phyloP scores from a whole-genome alignment of 2,113 vertebrate genomes.

The Campylorhamphus procurvoides region DNA sequence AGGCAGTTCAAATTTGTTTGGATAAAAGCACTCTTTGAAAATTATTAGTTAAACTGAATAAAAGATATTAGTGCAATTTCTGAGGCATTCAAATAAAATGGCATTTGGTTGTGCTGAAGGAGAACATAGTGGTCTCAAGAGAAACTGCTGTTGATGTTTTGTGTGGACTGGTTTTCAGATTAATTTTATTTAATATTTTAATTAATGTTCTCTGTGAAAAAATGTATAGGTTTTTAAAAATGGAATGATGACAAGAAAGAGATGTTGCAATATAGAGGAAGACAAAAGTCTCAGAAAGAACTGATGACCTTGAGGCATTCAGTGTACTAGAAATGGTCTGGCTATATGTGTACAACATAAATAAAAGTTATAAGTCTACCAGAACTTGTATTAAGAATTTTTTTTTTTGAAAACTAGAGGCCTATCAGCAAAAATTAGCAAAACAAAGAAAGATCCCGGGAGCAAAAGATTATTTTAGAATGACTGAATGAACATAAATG shows the following conservation, averaged over 20 bases:
- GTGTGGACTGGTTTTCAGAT: not conserved
- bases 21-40: not conserved
- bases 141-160: not conserved
- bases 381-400: not conserved
- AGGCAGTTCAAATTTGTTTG: not conserved
- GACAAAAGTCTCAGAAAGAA: not conserved
- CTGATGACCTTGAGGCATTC: not conserved
- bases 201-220: not conserved
- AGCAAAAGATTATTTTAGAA: not conserved
- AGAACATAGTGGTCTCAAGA: not conserved
- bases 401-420: not conserved
- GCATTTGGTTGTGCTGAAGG: not conserved
- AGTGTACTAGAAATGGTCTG: not conserved
- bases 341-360: not conserved
- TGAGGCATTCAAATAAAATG: not conserved
- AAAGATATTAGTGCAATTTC: not conserved
- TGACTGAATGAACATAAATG: not conserved
- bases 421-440: not conserved
- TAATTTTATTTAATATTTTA: not conserved
- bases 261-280: not conserved
- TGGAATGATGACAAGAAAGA: not conserved
- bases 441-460: not conserved
- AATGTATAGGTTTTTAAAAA: not conserved
- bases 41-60: slow-evolving; percentile 10
- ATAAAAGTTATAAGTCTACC: not conserved